Conservation (phyloP, 2,113 vertebrate species). For the Bufo gargarizans region DNA sequence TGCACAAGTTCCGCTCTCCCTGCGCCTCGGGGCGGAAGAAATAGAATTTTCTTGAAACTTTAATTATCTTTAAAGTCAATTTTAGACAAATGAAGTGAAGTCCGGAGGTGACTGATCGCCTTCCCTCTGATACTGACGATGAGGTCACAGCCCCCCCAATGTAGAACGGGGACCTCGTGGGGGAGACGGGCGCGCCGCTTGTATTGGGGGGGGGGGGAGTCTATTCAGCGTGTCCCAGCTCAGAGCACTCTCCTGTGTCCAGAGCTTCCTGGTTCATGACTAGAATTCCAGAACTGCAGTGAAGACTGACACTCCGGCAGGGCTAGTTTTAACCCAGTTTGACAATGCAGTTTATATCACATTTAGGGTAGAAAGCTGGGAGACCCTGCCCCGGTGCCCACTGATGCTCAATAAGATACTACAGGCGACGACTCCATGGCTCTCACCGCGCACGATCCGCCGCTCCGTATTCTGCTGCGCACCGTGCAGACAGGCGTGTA, state of each 20-base stretch:
- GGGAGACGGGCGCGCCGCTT: too few species aligned
- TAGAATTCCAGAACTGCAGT: too few species aligned
- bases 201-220: too few species aligned
- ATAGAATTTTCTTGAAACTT: conserved; percentile 68
- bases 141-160: background rate
- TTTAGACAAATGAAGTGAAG: conserved; percentile 61
- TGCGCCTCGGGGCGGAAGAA: conserved; percentile 60
- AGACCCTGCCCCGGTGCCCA: too few species aligned
- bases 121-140: background rate
- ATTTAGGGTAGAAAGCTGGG: background rate
- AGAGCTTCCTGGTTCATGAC: too few species aligned
- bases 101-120: conserved; percentile 15
- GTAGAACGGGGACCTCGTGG: background rate
- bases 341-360: background rate
- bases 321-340: background rate
- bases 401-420: too few species aligned
- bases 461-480: too few species aligned
- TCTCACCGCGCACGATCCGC: background rate
- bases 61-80: conserved; percentile 67
- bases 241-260: too few species aligned
- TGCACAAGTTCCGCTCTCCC: background rate
- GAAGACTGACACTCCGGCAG: too few species aligned
- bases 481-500: background rate
- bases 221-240: too few species aligned
- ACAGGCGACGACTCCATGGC: background rate